Evolutionary conservation across 2,797 vertebrate species (phyloP).

Genomic region (Darevskia nairensis): DNA sequence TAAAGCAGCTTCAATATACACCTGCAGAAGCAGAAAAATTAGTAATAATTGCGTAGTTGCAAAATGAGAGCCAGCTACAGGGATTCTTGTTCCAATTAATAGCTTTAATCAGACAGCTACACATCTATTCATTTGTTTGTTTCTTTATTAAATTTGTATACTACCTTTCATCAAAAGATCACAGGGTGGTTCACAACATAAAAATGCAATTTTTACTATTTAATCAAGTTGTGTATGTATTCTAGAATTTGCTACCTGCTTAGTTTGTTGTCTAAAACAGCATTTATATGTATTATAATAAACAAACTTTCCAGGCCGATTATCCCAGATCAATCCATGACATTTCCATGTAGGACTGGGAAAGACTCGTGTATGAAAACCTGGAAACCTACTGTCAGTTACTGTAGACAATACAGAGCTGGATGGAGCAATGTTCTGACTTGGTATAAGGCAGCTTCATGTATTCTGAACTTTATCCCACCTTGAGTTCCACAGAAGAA

Average conservation of each 20-base stretch:
- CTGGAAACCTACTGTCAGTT: background rate
- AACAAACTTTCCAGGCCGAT: background rate
- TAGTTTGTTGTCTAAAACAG: too few relatives aligned
- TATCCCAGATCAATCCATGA: background rate
- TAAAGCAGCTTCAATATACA: slow-evolving; percentile 17
- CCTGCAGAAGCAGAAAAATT: background rate
- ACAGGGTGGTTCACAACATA: too few relatives aligned
- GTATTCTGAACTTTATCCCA: background rate
- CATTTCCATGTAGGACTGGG: background rate
- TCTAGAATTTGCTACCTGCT: too few relatives aligned
- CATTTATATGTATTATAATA: too few relatives aligned
- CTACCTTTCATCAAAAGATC: too few relatives aligned
- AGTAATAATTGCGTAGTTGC: background rate
- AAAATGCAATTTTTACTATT: too few relatives aligned
- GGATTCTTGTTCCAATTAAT: background rate
- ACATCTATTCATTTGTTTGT: background rate
- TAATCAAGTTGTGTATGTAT: too few relatives aligned
- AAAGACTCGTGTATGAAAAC: background rate
- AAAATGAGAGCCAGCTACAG: slow-evolving; percentile 9
- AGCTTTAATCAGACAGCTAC: slow-evolving; percentile 8
- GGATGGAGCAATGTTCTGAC: background rate
- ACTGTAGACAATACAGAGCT: background rate
- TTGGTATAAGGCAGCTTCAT: background rate
- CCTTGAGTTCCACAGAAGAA: background rate
- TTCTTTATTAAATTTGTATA: too few relatives aligned